Evolutionary conservation across 37 sponge, comb jelly and placozoan genomes (phyloP).

Genomic region (Spongilla lacustris): DNA sequence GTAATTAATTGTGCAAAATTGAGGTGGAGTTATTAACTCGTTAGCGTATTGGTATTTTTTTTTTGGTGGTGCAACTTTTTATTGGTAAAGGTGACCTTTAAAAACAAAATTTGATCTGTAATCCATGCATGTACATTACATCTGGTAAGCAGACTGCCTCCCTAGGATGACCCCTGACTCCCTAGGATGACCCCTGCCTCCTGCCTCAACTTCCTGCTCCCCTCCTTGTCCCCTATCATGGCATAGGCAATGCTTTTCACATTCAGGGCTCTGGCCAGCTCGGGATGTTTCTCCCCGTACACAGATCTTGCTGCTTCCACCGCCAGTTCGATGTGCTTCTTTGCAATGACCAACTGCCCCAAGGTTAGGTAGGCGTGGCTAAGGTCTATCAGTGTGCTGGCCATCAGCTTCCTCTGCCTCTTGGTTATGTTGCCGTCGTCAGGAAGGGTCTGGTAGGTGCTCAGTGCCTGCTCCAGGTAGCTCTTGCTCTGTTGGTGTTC

Average conservation of each 20-base stretch:
- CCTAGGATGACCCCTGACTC: too few species aligned
- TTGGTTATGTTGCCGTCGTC: slow-evolving; percentile 22
- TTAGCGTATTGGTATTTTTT: too few species aligned
- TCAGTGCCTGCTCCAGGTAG: slow-evolving; percentile 61
- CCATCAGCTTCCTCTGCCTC: slow-evolving; percentile 43
- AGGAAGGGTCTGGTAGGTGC: slow-evolving; percentile 58
- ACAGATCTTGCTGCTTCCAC: slow-evolving; percentile 23
- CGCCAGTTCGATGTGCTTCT: slow-evolving; percentile 71
- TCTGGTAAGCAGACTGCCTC: background rate
- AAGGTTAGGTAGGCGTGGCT: slow-evolving; percentile 58
- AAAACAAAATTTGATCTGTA: too few species aligned
- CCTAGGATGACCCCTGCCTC: slow-evolving; percentile 35
- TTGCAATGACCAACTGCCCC: slow-evolving; percentile 62
- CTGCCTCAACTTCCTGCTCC: slow-evolving; percentile 46
- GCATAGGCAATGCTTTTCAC: slow-evolving; percentile 45
- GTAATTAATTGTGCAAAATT: too few species aligned
- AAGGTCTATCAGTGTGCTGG: slow-evolving; percentile 72
- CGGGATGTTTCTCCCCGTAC: slow-evolving; percentile 49
- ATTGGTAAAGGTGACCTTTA: too few species aligned
- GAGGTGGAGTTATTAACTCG: too few species aligned
- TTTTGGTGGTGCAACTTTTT: too few species aligned
- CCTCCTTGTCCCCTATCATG: slow-evolving; percentile 60
- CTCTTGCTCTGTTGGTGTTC: slow-evolving; percentile 47
- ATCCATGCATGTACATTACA: too few species aligned
- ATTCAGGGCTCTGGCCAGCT: slow-evolving; percentile 58